phyloP scores from a whole-genome alignment of 2,113 vertebrate species.

The Tinamus guttatus region DNA sequence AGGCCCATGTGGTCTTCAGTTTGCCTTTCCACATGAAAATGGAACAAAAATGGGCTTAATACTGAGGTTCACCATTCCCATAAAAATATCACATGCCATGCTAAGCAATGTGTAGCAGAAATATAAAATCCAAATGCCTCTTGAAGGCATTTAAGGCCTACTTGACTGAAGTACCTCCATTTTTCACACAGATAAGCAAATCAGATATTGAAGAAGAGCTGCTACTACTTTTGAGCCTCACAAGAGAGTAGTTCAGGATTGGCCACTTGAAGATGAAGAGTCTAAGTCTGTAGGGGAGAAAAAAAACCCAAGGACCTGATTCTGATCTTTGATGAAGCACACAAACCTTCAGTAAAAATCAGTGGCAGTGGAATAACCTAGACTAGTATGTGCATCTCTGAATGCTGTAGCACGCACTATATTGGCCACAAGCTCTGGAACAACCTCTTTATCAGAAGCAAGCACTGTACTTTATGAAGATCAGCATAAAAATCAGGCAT shows the following conservation, averaged over 20 bases:
- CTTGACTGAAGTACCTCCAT: background rate
- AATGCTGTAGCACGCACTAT: background rate
- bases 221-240: constrained; percentile 15
- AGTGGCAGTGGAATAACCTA: background rate
- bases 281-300: background rate
- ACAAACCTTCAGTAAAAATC: background rate
- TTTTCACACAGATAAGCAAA: background rate
- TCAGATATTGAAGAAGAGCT: background rate
- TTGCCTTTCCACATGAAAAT: constrained; percentile 53
- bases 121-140: constrained; percentile 34
- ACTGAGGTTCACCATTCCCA: background rate
- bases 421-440: background rate
- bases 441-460: background rate
- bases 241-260: constrained; percentile 14
- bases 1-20: constrained; percentile 16
- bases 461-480: constrained; percentile 10
- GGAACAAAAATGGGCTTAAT: constrained; percentile 17
- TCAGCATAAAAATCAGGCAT: background rate
- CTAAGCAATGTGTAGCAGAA: constrained; percentile 13
- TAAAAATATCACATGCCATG: background rate
- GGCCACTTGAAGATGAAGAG: constrained; percentile 1
- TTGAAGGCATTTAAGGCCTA: background rate
- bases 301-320: background rate
- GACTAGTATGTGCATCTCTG: background rate
- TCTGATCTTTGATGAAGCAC: constrained; percentile 42